These are phyloP conservation scores for Quadroppia sp. DNA, from an alignment of 2,888 invertebrate genomes.

Conservation along the genomic window DNA sequence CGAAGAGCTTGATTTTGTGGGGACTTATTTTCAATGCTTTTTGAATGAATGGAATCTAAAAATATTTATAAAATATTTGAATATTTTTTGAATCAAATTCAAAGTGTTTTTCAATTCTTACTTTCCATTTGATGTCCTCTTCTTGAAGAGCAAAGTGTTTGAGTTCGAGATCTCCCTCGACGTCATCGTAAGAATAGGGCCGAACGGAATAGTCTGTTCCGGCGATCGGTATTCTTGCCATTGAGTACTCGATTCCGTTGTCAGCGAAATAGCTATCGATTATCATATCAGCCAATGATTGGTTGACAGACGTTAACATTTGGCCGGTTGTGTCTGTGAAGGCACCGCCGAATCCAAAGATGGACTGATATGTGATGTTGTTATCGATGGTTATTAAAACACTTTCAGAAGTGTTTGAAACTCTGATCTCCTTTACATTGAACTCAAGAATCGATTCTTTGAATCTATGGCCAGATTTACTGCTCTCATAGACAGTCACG, in stretches of 20 bases:
- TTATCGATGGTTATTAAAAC: conserved; percentile 45
- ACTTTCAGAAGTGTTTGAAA: not conserved
- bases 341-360: conserved; percentile 80
- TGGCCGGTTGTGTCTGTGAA: conserved; percentile 68
- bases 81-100: not conserved
- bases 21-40: conserved; percentile 48
- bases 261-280: conserved; percentile 56
- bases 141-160: conserved; percentile 64
- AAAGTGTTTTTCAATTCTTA: conserved; percentile 50
- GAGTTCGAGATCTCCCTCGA: conserved; percentile 56
- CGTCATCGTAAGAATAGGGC: conserved; percentile 73
- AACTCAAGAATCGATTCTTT: conserved; percentile 50
- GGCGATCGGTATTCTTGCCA: conserved; percentile 76
- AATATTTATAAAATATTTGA: not conserved
- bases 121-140: conserved; percentile 69
- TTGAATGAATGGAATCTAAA: conserved; percentile 54
- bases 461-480: conserved; percentile 62
- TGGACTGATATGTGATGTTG: conserved; percentile 60
- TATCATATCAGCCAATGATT: conserved; percentile 57
- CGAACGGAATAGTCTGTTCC: conserved; percentile 79
- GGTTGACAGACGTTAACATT: conserved; percentile 64
- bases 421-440: too few species aligned
- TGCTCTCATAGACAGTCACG: conserved; percentile 61
- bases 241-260: conserved; percentile 68
- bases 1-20: conserved; percentile 54